Conservation (phyloP, 2,888 invertebrate genomes). For the Calameuta pallipes region DNA sequence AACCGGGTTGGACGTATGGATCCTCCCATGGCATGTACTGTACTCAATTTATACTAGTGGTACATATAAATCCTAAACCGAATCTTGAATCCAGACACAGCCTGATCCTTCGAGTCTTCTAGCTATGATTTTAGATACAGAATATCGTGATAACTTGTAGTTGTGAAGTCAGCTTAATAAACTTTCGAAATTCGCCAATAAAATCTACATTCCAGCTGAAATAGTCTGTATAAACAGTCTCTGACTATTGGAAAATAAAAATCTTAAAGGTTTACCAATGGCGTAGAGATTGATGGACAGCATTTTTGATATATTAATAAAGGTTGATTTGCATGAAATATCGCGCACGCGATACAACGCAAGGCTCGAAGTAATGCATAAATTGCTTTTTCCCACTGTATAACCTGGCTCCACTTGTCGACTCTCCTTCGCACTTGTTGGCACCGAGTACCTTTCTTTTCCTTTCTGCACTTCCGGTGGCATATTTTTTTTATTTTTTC, state of each 20-base stretch:
- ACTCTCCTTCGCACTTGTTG: not conserved
- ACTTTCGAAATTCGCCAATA: not conserved
- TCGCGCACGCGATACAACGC: not conserved
- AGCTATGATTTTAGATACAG: not conserved
- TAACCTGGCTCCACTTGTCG: not conserved
- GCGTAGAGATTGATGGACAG: not conserved
- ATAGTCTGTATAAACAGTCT: not conserved
- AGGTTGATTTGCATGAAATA: not conserved
- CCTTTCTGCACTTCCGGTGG: not conserved
- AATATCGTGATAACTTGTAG: not conserved
- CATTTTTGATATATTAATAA: not conserved
- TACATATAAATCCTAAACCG: not conserved
- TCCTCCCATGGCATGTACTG: constrained; percentile 56
- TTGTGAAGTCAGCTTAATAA: not conserved
- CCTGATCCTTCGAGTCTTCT: not conserved
- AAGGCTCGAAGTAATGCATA: not conserved
- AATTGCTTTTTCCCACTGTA: not conserved
- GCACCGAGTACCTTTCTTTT: not conserved
- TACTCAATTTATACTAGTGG: constrained; percentile 57
- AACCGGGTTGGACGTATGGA: constrained; percentile 54
- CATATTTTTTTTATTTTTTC: constrained; percentile 24
- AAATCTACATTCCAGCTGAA: not conserved
- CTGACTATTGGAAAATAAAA: not conserved
- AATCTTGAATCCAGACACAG: not conserved
- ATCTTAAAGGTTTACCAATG: not conserved